Evolutionary conservation across 2,888 invertebrate species (phyloP), one percentile per base, ranked within the genome.

Genomic region (Muscina levida): DNA sequence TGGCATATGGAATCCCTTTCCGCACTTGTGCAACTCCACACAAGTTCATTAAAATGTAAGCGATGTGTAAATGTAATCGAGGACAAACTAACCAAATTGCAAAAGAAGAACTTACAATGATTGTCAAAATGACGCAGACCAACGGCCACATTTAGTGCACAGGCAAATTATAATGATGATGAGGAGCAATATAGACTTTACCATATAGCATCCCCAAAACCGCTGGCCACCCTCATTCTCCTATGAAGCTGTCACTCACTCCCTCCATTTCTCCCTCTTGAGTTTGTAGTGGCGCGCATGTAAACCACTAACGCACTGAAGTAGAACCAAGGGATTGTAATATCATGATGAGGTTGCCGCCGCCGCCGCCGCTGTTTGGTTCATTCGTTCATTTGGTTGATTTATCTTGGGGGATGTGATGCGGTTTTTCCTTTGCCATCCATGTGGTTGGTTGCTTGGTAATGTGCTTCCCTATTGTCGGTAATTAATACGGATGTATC

Each of bases 91-190:
- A 24, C 53, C 22, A 42, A 24, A 53, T 22, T 10, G 46, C 26
- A 51, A 15, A n/a, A 51, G 8, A 15, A 42, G 42, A 76, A 56
- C 48, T 72, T 22, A 42, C 48, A 48, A 67, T 67, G 48, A 72
- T 67, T 67, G 37, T 42, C 51, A 73, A 57, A 71, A 26, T 73
- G 70, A 77, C 67, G 44, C 44, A 48, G 65, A 73, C 79, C 76
- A 76, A 72, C 44, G 72, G 65, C 48, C 70, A 66, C 57, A 77
- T 24, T 70, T 53, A 53, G 22, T 1, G 24, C n/a, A 44, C 5
- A 13, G 22, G 70, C 19, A 65, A 72, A 76, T 57, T 48, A 72
- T 76, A 59, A 65, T 53, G 56, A 76, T 68, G 19, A 48, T 62
- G 56, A 76, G 68, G 56, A 76, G 67, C 48, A 72, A 56, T 56